Conservation (phyloP, 2,113 vertebrate genomes). For the Erythrolamprus reginae region DNA sequence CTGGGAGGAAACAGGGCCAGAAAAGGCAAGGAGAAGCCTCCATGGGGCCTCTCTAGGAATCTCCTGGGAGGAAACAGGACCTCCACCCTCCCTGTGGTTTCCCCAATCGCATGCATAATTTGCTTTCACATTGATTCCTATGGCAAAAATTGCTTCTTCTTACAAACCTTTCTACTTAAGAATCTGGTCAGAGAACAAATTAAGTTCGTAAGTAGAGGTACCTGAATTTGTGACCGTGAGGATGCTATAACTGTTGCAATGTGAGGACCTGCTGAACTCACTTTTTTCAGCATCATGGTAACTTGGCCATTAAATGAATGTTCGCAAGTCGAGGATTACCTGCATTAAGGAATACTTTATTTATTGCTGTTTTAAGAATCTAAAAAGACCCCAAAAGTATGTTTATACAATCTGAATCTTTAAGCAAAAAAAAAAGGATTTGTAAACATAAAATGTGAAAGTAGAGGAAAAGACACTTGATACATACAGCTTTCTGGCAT, state of each 20-base stretch:
- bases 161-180: no score
- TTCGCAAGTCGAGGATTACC: not conserved
- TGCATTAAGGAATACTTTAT: not conserved
- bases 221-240: not conserved
- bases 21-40: no score
- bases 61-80: no score
- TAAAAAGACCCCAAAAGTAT: not conserved
- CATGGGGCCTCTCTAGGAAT: no score
- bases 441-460: not conserved
- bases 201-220: no score
- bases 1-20: no score
- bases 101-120: no score
- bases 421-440: not conserved
- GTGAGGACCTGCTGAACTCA: not conserved
- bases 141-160: no score
- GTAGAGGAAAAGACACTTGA: not conserved
- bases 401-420: not conserved
- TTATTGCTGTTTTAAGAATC: not conserved
- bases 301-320: not conserved
- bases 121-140: no score
- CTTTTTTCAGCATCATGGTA: no score
- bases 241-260: not conserved
- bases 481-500: conserved; percentile 68
- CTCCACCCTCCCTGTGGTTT: no score
- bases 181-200: no score